Base-by-base conservation (phyloP, 2,888 invertebrate species). In the Stenodema calcarata region DNA sequence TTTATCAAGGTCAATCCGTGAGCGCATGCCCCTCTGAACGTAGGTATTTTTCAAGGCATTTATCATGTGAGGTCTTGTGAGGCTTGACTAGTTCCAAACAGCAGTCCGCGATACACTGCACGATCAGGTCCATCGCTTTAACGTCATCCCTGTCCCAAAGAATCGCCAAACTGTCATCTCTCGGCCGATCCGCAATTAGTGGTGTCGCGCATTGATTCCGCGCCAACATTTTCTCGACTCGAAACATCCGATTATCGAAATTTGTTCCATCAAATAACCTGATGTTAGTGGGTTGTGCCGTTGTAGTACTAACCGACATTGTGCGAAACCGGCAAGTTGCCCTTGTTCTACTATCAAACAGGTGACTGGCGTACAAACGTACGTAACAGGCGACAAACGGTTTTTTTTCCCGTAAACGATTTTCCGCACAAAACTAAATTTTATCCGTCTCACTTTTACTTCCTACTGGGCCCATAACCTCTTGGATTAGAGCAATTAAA, bases 51-150 rank as follows among this genome's bases (percentile, higher is more conserved):
- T 54, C 69, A 82, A 28, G 1, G 69, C 30, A 12, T 23, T 18
- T n/a, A 82, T 62, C 73, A 84, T 73, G 1, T 27, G 75, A 44
- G 28, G 50, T 84, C 3, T 41, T 44, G 2, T 69, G 18, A 12
- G 11, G 14, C 27, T 75, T 84, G 28, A 75, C 73, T 16, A 84
- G 28, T 30, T 84, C 84, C 73, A 84, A 30, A 27, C 42, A 12
- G 18, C 47, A 23, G 16, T 84, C 84, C 27, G 41, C 84, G 11
- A 84, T 14, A 30, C 84, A 84, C 27, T 84, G 84, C 16, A 75
- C 84, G 35, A 84, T 84, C n/a, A 84, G n/a, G 73, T 70, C 73
- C 47, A n/a, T 35, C 30, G 50, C 73, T 73, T 84, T 75, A 14
- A 75, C 23, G 28, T 84, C 75, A 30, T 73, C 73, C 14, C 16